Conservation (phyloP, 2,113 vertebrate species). For the Phrynocephalus versicolor region DNA sequence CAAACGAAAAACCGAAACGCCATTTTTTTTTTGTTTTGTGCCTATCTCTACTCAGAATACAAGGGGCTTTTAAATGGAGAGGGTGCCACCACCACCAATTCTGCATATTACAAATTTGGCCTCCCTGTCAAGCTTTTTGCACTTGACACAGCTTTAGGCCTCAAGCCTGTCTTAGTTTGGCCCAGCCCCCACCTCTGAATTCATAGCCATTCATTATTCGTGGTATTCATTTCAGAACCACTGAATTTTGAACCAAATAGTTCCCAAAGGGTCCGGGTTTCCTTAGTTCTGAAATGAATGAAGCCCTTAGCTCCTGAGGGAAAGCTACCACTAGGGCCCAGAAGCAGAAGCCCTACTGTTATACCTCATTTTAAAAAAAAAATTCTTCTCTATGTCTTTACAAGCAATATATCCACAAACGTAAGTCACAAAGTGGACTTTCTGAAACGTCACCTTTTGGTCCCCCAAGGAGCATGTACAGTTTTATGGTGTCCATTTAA, state of each 20-base stretch:
- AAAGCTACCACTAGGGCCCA: neutral
- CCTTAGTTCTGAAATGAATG: neutral
- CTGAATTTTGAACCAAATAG: neutral
- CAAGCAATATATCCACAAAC: conserved; percentile 7
- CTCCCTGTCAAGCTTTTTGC: neutral
- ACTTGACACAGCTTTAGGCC: neutral
- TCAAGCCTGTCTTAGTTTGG: neutral
- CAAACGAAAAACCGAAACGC: no score
- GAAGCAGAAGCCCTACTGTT: no score
- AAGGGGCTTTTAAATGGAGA: neutral
- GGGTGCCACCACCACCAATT: no score
- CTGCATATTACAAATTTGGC: no score
- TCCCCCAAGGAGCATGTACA: neutral
- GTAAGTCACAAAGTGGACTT: neutral
- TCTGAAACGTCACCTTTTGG: neutral
- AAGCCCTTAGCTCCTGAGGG: neutral
- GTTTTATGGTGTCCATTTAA: neutral
- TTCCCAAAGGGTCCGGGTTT: neutral
- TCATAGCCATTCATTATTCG: neutral
- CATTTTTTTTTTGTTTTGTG: no score
- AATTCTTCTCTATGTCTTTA: neutral
- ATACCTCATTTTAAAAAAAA: neutral
- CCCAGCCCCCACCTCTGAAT: neutral
- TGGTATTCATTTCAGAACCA: neutral
- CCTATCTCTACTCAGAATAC: neutral